Conservation (phyloP, 2,888 invertebrate species). For the Andrena bicolor region DNA sequence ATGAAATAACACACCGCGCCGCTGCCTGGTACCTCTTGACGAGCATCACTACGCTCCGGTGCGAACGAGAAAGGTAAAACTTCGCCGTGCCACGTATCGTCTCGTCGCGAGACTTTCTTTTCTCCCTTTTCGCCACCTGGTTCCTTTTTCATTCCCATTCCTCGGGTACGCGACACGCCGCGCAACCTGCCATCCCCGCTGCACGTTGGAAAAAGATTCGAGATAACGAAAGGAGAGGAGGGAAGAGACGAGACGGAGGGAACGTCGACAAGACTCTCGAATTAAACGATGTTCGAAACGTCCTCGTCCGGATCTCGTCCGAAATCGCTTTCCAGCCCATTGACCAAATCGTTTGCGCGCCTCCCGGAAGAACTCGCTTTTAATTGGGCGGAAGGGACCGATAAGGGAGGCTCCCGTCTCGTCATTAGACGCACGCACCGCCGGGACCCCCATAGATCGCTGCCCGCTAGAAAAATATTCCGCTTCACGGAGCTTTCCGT, state of each 20-base stretch:
- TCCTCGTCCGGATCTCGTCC: conserved; percentile 64
- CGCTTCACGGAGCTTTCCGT: conserved; percentile 41
- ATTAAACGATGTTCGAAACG: conserved; percentile 70
- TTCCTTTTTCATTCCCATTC: background rate
- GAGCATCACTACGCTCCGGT: conserved; percentile 19
- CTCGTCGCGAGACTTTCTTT: conserved; percentile 18
- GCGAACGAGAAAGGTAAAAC: conserved; percentile 28
- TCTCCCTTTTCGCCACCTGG: background rate
- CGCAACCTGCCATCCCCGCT: background rate
- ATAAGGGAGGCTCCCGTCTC: conserved; percentile 68
- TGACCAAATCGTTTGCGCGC: conserved; percentile 57
- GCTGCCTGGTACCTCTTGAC: conserved; percentile 25
- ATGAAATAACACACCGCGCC: conserved; percentile 72
- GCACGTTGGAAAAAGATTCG: conserved; percentile 15
- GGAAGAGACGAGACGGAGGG: background rate
- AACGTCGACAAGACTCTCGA: conserved; percentile 32
- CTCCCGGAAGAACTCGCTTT: conserved; percentile 65
- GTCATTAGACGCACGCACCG: conserved; percentile 55
- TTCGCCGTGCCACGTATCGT: conserved; percentile 5
- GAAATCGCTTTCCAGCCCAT: conserved; percentile 70
- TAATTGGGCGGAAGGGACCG: conserved; percentile 76
- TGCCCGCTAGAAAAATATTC: conserved; percentile 53
- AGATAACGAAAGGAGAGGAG: conserved; percentile 29
- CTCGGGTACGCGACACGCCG: background rate
- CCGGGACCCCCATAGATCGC: conserved; percentile 4